Evolutionary conservation across 1,140 invertebrate genomes (phyloP), one percentile per base, ranked within the genome.

Genomic region (Lepidotrigona ventralis): DNA sequence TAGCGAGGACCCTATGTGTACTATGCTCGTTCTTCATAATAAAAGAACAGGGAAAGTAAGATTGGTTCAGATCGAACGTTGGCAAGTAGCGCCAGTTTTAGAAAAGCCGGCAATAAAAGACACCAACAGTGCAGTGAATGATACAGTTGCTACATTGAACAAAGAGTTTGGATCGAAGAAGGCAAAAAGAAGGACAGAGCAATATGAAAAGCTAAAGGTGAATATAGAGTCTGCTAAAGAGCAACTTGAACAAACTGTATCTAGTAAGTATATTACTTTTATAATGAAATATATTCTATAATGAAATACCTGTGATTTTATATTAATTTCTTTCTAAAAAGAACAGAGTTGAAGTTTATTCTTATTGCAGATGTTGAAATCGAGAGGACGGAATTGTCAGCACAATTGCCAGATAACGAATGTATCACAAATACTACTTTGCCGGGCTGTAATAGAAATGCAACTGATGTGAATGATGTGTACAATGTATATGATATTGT

Each of bases 91-190:
- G 39, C 91, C 94, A n/a, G 90, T 94, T 15, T 79, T 94, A 11
- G 89, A 91, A 19, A 90, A 90, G 60, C 69, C 88, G 33, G 6
- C 19, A 6, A 9, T 79, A 0, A 78, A 91, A 0, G 56, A 86
- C 2, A 82, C 75, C 2, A 83, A 68, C 9, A 76, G 82, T 9
- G 66, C 79, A n/a, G 39, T 79, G 4, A 80, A 85, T n/a, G 84
- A 90, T 12, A 90, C 88, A 63, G 84, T 89, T 53, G 70, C 70
- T n/a, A 74, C 33, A 14, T 90, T 95, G 17, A 94, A 94, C 66
- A 95, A 94, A 91, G 86, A 95, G 74, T 95, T 95, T 91, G 95
- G 95, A 71, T 95, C 95, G 0, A 95, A 95, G 80, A 93, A 92
- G 85, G 85, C 88, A 0, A 95, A 94, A 90, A 86, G 94, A 82